Conservation (phyloP, 2,113 vertebrate species). For the Corydoras sp. region DNA sequence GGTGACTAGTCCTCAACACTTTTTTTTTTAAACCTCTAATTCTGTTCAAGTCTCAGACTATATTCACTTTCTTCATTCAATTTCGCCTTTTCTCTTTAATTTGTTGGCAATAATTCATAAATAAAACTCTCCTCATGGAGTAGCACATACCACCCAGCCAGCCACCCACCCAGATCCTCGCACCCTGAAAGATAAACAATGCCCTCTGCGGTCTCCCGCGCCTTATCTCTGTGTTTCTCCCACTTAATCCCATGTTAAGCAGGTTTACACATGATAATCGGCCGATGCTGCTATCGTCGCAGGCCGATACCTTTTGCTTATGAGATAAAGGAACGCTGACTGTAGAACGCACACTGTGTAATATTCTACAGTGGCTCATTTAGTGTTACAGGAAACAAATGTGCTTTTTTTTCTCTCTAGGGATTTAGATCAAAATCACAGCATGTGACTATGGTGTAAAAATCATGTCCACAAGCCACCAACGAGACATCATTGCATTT, state of each 20-base stretch:
- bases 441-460: no score
- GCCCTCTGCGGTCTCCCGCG: background rate
- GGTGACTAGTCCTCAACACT: background rate
- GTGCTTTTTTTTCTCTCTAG: no score
- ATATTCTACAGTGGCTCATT: no score
- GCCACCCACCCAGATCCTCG: constrained; percentile 25
- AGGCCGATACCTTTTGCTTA: no score
- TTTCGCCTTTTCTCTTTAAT: constrained; percentile 39
- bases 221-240: background rate
- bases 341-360: no score
- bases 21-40: constrained; percentile 35
- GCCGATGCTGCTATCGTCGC: no score
- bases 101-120: constrained; percentile 42
- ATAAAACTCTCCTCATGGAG: constrained; percentile 30
- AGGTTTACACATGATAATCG: no score
- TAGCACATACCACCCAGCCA: background rate
- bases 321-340: no score
- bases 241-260: background rate
- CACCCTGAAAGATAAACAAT: constrained; percentile 31
- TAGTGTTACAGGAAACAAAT: no score
- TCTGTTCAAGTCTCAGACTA: constrained; percentile 37
- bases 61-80: constrained; percentile 18
- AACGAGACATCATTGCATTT: no score
- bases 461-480: no score
- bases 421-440: no score